These are phyloP conservation scores for Caenorhabditis macrosperma DNA, from an alignment of 2,888 invertebrate species.

Conservation along the genomic window DNA sequence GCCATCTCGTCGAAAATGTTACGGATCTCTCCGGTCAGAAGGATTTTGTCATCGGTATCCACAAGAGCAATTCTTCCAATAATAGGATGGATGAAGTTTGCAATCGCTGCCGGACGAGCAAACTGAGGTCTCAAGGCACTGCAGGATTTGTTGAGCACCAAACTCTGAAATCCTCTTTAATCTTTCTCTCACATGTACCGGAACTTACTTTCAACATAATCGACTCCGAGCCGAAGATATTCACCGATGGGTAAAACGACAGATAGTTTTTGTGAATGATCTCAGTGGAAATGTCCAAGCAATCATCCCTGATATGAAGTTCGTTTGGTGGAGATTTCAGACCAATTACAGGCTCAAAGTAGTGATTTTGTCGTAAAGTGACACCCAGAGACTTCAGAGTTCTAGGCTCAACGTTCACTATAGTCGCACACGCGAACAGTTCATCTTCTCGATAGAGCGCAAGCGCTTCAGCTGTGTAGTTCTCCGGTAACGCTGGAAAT, in stretches of 20 bases:
- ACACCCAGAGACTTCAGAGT: constrained; percentile 61
- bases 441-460: constrained; percentile 62
- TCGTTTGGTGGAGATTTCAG: constrained; percentile 36
- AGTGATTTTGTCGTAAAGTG: constrained; percentile 58
- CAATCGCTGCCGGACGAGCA: constrained; percentile 63
- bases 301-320: constrained; percentile 67
- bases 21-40: constrained; percentile 68
- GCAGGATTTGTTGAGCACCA: constrained; percentile 59
- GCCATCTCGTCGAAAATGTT: constrained; percentile 65
- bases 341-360: constrained; percentile 52
- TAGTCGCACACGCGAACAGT: constrained; percentile 65
- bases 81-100: constrained; percentile 66
- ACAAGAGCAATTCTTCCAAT: constrained; percentile 68
- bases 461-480: constrained; percentile 61
- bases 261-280: constrained; percentile 62
- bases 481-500: constrained; percentile 45
- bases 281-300: constrained; percentile 70
- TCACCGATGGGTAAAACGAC: constrained; percentile 67
- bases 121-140: constrained; percentile 69
- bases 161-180: constrained; percentile 49
- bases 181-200: neutral
- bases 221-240: constrained; percentile 70
- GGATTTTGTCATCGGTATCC: constrained; percentile 67
- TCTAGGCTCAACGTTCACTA: constrained; percentile 65
- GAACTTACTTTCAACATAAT: constrained; percentile 66